Base-by-base conservation (phyloP, 2,797 vertebrate species). In the Okamejei kenojei region DNA sequence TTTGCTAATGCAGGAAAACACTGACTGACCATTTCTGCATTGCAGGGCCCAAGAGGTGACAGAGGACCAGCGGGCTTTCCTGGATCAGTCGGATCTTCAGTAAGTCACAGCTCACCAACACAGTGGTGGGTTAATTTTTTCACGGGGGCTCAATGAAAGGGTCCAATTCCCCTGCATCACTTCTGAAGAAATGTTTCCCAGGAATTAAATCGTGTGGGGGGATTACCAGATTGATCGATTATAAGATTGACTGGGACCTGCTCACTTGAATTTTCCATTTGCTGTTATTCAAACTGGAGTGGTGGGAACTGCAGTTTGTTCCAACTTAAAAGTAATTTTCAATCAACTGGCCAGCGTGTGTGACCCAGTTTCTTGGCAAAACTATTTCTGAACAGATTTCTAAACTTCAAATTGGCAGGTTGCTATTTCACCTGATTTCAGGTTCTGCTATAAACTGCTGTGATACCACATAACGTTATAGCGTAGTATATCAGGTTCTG, bases 1-100 rank as follows among this genome's bases (percentile, higher is more conserved):
- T 88, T 88, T 65, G 17, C n/a, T 32, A 6, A 19, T 86, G 32
- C n/a, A 88, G 7, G 10, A 2, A 88, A 73, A 73, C 19, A 11
- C 88, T 91, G 23, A 6, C 71, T 74, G 45, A 74, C 38, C 26
- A 1, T 91, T 73, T 74, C 23, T 92, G 4, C 19, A 76, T 45
- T 74, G 45, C 73, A 98, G 98, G 98, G 98, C 29, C 91, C 93
- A 21, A 96, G 94, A 15, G 98, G 98, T 93, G 95, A 94, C 3
- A 13, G 84, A 0, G 98, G 98, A 93, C 93, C 91, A 11, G 65
- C 63, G 5, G 98, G 98, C 32, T 94, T 95, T 0, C 93, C 93
- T 1, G 98, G 98, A 11, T 97, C 97, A 94, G 95, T 96, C 0
- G 98, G 98, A 45, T 94, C 95, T 93, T 97, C 97, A 0, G 98